Evolutionary conservation across 2,113 vertebrate genomes (phyloP).

Genomic region (Zeus faber): DNA sequence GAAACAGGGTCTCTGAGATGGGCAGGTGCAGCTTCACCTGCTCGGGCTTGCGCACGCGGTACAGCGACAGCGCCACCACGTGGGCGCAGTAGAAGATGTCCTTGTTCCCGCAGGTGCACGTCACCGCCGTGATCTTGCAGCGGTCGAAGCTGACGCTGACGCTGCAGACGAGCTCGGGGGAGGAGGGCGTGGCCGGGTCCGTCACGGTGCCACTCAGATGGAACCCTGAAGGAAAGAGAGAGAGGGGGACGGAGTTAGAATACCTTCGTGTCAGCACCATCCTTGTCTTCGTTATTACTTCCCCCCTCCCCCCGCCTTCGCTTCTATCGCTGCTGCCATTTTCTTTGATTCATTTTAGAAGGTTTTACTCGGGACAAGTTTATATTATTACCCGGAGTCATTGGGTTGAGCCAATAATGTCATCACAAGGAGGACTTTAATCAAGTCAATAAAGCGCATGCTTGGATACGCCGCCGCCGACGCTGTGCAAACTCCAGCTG

Average conservation of each 20-base stretch:
- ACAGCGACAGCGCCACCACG: conserved; percentile 95
- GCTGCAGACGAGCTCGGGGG: conserved; percentile 94
- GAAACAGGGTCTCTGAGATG: conserved; percentile 98
- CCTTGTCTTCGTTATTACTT: not conserved
- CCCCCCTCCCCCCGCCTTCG: not conserved
- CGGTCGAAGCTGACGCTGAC: conserved; percentile 99
- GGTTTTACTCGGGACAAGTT: not conserved
- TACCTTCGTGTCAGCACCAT: not conserved
- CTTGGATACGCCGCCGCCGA: not conserved
- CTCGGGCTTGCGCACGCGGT: conserved; percentile 96
- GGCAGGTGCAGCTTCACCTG: conserved; percentile 98
- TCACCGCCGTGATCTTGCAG: conserved; percentile 99
- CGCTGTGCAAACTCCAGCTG: not conserved
- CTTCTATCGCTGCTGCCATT: too few relatives aligned
- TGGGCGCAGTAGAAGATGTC: conserved; percentile 99
- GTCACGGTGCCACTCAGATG: conserved; percentile 97
- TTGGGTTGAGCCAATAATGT: not conserved
- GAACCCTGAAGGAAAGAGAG: conserved; percentile 78
- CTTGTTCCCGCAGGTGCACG: conserved; percentile 98
- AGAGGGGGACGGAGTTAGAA: not conserved
- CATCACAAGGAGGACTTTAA: not conserved
- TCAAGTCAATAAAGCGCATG: not conserved
- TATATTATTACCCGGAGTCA: not conserved
- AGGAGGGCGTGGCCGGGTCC: conserved; percentile 90
- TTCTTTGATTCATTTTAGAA: not conserved